Conservation (phyloP, 2,113 vertebrate genomes). For the Blennius ocellaris region DNA sequence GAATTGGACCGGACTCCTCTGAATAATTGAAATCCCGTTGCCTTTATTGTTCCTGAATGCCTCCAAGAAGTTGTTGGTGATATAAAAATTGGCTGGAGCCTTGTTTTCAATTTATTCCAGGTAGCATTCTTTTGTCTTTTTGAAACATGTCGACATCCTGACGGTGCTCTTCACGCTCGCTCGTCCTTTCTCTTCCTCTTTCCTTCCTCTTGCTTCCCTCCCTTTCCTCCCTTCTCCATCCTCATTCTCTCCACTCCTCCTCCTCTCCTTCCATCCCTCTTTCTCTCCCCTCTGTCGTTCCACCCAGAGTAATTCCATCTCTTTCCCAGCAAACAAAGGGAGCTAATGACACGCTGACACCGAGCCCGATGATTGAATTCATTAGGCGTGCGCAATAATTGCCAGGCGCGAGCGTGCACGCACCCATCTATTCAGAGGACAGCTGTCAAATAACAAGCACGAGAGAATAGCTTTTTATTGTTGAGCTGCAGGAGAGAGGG, state of each 20-base stretch:
- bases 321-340: constrained; percentile 74
- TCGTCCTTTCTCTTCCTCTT: constrained; percentile 5
- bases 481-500: constrained; percentile 55
- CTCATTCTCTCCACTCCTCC: constrained; percentile 8
- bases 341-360: constrained; percentile 80
- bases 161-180: not conserved
- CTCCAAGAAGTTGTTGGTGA: not conserved
- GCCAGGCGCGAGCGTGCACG: constrained; percentile 65
- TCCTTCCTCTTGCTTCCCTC: constrained; percentile 20
- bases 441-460: constrained; percentile 80
- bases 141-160: not conserved
- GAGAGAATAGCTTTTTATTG: constrained; percentile 75
- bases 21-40: constrained; percentile 45
- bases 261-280: constrained; percentile 23
- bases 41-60: constrained; percentile 2
- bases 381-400: constrained; percentile 81
- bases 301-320: constrained; percentile 72
- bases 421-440: constrained; percentile 76
- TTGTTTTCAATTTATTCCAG: constrained; percentile 28
- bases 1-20: constrained; percentile 4
- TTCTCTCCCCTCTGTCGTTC: constrained; percentile 22
- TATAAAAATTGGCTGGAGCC: not conserved
- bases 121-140: constrained; percentile 29
- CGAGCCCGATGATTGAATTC: constrained; percentile 80
- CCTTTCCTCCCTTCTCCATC: constrained; percentile 22